These are phyloP conservation scores for Okapia johnstoni DNA, from an alignment of 2,113 vertebrate genomes.

Conservation along the genomic window DNA sequence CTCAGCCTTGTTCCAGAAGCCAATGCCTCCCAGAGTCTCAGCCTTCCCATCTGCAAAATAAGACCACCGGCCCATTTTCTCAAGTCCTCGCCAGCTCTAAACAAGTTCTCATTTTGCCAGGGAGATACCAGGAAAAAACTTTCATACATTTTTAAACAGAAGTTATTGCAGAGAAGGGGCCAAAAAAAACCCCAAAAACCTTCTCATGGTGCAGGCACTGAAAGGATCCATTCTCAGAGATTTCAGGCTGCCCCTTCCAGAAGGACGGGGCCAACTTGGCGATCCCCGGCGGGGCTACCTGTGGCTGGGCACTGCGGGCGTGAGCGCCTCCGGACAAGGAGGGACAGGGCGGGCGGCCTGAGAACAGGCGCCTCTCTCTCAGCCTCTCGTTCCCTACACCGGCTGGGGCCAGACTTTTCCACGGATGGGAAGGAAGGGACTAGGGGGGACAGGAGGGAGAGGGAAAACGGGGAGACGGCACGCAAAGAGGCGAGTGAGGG, in stretches of 20 bases:
- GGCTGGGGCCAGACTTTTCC: background rate
- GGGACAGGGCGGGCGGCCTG: background rate
- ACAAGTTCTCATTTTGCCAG: background rate
- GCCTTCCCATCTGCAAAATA: conserved; percentile 21
- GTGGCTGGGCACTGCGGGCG: background rate
- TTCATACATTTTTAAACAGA: background rate
- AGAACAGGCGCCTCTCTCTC: background rate
- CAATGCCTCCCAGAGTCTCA: background rate
- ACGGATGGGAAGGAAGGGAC: background rate
- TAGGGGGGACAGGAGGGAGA: background rate
- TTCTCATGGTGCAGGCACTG: background rate
- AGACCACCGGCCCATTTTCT: background rate
- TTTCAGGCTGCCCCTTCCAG: background rate
- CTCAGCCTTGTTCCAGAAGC: background rate
- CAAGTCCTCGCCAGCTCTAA: background rate
- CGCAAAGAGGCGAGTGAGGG: background rate
- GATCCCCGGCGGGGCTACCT: background rate
- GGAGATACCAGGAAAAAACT: conserved; percentile 22
- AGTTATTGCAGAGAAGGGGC: background rate
- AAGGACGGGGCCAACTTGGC: background rate
- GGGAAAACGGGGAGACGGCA: background rate
- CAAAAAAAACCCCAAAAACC: background rate
- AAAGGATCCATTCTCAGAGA: background rate
- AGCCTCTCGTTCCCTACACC: background rate
- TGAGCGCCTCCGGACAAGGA: background rate